Conservation (phyloP, 2,888 invertebrate genomes). For the Drosophila mimica region DNA sequence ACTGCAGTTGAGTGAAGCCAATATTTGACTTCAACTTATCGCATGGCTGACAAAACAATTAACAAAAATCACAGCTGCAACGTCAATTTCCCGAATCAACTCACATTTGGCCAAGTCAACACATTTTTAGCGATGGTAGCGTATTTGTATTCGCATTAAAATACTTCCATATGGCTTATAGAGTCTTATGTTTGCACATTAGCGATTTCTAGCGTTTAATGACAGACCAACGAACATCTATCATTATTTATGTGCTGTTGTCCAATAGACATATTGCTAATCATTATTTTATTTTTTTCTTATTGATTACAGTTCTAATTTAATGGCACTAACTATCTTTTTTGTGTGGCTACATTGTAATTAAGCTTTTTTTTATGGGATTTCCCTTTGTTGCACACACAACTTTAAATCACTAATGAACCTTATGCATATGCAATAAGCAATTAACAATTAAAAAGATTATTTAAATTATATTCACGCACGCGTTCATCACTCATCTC, state of each 20-base stretch:
- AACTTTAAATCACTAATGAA: neutral
- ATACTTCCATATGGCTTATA: neutral
- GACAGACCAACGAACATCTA: neutral
- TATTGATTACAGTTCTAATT: slow-evolving; percentile 30
- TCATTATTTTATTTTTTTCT: slow-evolving; percentile 3
- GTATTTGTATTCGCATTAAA: neutral
- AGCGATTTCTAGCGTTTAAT: neutral
- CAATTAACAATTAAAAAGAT: slow-evolving; percentile 4
- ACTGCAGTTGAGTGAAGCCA: slow-evolving; percentile 10
- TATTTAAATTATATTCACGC: neutral
- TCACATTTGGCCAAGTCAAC: slow-evolving; percentile 17
- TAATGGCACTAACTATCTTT: slow-evolving; percentile 20
- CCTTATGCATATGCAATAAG: slow-evolving; percentile 1
- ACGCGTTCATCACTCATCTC: slow-evolving; percentile 15
- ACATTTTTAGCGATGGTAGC: neutral
- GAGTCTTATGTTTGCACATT: neutral
- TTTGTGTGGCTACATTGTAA: neutral
- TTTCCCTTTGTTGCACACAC: slow-evolving; percentile 6
- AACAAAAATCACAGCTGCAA: slow-evolving; percentile 25
- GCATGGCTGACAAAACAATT: slow-evolving; percentile 42
- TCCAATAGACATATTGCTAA: slow-evolving; percentile 1
- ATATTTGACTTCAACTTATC: slow-evolving; percentile 33
- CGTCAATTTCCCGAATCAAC: slow-evolving; percentile 1
- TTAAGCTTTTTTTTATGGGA: slow-evolving; percentile 28
- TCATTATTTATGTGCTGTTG: slow-evolving; percentile 14